Evolutionary conservation across 2,797 vertebrate species (phyloP).

Genomic region (Oryzias sinensis): DNA sequence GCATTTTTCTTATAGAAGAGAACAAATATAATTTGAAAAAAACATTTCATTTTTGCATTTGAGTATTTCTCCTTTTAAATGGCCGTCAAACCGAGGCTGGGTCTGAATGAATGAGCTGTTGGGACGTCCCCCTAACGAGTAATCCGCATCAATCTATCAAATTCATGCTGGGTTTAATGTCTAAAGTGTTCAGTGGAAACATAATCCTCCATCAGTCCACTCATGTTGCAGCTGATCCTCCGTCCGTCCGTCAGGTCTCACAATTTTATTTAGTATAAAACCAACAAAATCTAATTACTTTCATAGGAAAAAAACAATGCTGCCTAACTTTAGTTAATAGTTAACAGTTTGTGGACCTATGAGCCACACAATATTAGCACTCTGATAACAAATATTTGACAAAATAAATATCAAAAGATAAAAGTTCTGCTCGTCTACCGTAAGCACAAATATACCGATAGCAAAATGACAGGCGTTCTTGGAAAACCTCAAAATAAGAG

Average conservation of each 20-base stretch:
- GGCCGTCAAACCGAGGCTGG: no score
- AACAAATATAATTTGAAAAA: no score
- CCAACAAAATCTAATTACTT: slow-evolving; percentile 28
- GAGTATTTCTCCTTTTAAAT: no score
- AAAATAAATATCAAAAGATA: slow-evolving; percentile 76
- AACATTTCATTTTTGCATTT: no score
- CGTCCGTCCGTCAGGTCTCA: background rate
- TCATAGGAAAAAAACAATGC: slow-evolving; percentile 27
- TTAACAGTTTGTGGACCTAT: slow-evolving; percentile 45
- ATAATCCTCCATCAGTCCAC: slow-evolving; percentile 18
- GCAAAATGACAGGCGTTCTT: slow-evolving; percentile 48
- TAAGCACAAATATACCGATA: slow-evolving; percentile 56
- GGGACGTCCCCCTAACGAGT: background rate
- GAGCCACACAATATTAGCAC: slow-evolving; percentile 57
- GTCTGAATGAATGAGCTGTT: background rate
- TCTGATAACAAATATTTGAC: slow-evolving; percentile 60
- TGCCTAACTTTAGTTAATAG: slow-evolving; percentile 56
- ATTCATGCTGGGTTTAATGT: slow-evolving; percentile 38
- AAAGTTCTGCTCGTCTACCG: slow-evolving; percentile 49
- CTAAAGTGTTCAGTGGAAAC: slow-evolving; percentile 36
- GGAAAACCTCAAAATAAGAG: slow-evolving; percentile 28
- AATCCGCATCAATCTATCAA: background rate
- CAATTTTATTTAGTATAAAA: slow-evolving; percentile 32
- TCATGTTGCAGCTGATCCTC: slow-evolving; percentile 9
- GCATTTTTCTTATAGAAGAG: no score